Base-by-base conservation (phyloP, 2,113 vertebrate species). In the Platichthys stellatus region DNA sequence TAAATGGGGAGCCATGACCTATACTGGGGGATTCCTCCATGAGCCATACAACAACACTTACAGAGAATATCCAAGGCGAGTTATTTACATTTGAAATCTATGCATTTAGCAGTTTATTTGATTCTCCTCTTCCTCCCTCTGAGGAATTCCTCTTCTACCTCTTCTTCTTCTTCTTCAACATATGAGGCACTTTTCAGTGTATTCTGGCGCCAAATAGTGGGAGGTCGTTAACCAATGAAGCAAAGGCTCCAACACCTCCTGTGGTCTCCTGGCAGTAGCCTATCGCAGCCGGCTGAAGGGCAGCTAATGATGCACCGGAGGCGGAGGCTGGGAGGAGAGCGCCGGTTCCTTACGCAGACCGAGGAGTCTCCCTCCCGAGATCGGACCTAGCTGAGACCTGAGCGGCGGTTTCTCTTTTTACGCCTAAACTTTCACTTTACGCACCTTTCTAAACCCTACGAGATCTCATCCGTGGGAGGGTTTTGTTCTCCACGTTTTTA, bases 251-350 rank as follows among this genome's bases (percentile, higher is more conserved):
- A 78, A 86, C 82, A 90, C 85, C 88, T 92, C 90, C 89, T 61
- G 89, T 69, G 91, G 86, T 91, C 90, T 93, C 91, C 92, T 90
- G 93, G 92, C 87, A 91, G 94, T 80, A 70, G 91, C 88, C 88
- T 70, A 79, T 82, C 83, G 91, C 88, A 89, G 90, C 49, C 83
- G 86, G 80, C 81, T 82, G 74, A 77, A 83, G 79, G 80, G 65
- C 74, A 73, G 47, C 78, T 84, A 80, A 76, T 86, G 83, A 90
- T 80, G 83, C 64, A 74, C 85, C 76, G 83, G 86, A 91, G 92
- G 89, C 84, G 90, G 92, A 90, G 87, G 88, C 86, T 85, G 21
- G 77, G 5, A 69, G 78, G 60, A 84, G 87, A 49, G 78, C 23
- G 76, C 81, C 63, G 84, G 85, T 79, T 67, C 79, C 67, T 43